Conservation (phyloP, 2,888 invertebrate species). For the Galeruca laticollis region DNA sequence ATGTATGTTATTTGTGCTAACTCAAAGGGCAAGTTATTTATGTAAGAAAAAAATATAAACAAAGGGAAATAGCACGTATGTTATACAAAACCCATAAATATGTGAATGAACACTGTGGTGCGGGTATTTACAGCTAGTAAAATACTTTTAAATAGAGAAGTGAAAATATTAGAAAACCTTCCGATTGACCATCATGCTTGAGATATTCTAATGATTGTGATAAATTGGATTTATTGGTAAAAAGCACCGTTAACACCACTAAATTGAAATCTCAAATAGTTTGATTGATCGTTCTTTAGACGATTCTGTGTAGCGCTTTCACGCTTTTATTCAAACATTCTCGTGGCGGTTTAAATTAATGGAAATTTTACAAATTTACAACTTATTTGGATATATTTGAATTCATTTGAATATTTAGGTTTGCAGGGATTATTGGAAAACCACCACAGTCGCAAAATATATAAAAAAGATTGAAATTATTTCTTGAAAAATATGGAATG, state of each 20-base stretch:
- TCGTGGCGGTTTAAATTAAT: constrained; percentile 4
- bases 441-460: not conserved
- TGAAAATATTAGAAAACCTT: too few relatives aligned
- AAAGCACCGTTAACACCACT: not conserved
- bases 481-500: not conserved
- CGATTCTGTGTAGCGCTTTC: not conserved
- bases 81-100: too few relatives aligned
- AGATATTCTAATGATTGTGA: too few relatives aligned
- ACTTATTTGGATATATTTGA: constrained; percentile 17
- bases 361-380: constrained; percentile 21
- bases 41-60: too few relatives aligned
- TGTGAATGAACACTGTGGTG: too few relatives aligned
- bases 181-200: too few relatives aligned
- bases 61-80: too few relatives aligned
- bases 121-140: too few relatives aligned
- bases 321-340: constrained; percentile 2
- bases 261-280: constrained; percentile 9
- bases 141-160: too few relatives aligned
- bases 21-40: too few relatives aligned
- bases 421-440: not conserved
- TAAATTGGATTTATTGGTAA: constrained; percentile 1
- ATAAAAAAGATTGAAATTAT: not conserved
- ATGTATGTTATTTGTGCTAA: too few relatives aligned
- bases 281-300: constrained; percentile 3
- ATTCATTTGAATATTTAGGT: constrained; percentile 15